Evolutionary conservation across 2,888 invertebrate genomes (phyloP).

Genomic region (Campoletis raptor): DNA sequence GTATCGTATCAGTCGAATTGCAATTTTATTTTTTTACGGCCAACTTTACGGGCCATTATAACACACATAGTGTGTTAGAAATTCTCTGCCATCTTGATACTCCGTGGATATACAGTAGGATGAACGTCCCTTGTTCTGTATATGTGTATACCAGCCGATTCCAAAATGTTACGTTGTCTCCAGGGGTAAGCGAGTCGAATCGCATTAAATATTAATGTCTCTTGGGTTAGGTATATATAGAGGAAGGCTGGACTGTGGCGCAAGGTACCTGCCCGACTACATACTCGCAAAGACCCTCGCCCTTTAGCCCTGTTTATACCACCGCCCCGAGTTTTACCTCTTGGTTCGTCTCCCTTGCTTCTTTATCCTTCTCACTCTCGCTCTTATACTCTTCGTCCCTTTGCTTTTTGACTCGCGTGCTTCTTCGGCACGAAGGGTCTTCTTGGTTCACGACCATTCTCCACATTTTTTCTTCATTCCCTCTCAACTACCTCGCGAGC

Average conservation of each 20-base stretch:
- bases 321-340: constrained; percentile 20
- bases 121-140: not conserved
- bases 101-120: not conserved
- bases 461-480: constrained; percentile 22
- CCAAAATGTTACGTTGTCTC: constrained; percentile 70
- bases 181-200: constrained; percentile 69
- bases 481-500: not conserved
- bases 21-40: constrained; percentile 17
- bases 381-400: constrained; percentile 34
- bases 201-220: constrained; percentile 73
- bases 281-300: constrained; percentile 61
- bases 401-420: constrained; percentile 41
- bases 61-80: not conserved
- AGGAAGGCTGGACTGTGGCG: constrained; percentile 28
- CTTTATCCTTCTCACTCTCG: constrained; percentile 31
- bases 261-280: constrained; percentile 62
- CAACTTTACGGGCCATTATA: not conserved
- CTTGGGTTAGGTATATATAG: constrained; percentile 52
- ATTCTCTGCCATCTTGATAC: not conserved
- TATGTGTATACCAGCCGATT: constrained; percentile 61
- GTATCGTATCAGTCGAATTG: not conserved
- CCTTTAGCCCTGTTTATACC: constrained; percentile 58
- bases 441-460: constrained; percentile 38
- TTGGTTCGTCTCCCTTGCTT: constrained; percentile 4
- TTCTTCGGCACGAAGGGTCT: constrained; percentile 51